phyloP scores from a whole-genome alignment of 2,113 vertebrate species.

The Canis aureus region DNA sequence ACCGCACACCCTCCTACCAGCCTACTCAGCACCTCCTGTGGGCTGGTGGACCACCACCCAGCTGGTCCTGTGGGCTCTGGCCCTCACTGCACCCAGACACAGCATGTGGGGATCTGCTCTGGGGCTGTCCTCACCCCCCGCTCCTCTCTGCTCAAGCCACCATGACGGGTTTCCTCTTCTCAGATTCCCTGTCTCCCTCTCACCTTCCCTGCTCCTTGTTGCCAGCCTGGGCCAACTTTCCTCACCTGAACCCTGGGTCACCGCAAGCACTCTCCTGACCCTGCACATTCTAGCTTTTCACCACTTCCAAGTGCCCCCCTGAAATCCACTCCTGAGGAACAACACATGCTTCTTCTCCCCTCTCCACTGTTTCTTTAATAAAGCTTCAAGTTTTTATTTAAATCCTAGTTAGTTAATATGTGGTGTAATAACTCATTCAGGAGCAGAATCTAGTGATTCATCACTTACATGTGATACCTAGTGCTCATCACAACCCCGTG shows the following conservation, averaged over 20 bases:
- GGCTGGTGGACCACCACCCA: too few species aligned
- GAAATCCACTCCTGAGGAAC: neutral
- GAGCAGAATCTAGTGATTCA: neutral
- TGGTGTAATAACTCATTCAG: neutral
- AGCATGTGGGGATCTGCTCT: neutral
- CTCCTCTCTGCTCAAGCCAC: slow-evolving; percentile 45
- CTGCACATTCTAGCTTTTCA: neutral
- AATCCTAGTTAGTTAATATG: neutral
- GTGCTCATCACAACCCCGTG: neutral
- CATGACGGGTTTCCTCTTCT: neutral
- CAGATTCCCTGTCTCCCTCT: neutral
- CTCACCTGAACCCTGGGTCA: neutral
- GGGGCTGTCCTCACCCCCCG: neutral
- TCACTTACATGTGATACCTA: neutral
- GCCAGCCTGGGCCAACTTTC: neutral
- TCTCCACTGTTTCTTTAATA: neutral
- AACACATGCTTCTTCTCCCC: neutral
- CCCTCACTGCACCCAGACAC: neutral
- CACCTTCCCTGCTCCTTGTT: neutral
- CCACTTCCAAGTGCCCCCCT: neutral
- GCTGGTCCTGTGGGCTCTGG: neutral
- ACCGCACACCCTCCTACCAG: neutral
- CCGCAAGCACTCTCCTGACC: neutral
- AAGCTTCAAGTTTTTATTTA: neutral
- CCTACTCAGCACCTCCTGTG: neutral